phyloP scores from a whole-genome alignment of 2,113 vertebrate genomes.

The Taxidea taxus region DNA sequence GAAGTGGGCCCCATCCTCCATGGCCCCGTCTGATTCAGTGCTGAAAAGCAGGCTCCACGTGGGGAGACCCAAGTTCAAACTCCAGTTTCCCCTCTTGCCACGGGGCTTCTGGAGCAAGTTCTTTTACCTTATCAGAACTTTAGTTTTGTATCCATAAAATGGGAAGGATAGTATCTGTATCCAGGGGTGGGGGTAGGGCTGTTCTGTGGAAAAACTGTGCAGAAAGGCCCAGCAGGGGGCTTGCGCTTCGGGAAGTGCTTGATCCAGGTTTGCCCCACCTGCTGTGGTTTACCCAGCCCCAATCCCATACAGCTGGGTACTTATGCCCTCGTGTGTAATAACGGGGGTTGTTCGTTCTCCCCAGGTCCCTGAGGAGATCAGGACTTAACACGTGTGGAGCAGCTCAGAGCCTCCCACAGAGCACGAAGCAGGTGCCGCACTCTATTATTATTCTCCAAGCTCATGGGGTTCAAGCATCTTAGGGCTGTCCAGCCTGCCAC shows the following conservation, averaged over 20 bases:
- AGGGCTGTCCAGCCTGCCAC: neutral
- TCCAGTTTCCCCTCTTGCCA: neutral
- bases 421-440: fast-evolving
- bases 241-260: neutral
- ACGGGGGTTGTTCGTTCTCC: neutral
- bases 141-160: slow-evolving; percentile 29
- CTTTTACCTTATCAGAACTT: neutral
- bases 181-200: neutral
- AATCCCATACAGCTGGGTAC: fast-evolving
- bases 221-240: neutral
- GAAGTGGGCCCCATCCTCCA: too few relatives aligned
- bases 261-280: neutral
- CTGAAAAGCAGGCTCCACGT: neutral
- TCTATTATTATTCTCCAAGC: neutral
- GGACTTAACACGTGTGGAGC: fast-evolving
- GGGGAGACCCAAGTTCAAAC: neutral
- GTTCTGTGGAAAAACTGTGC: neutral
- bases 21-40: neutral
- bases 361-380: neutral
- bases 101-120: neutral
- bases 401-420: neutral
- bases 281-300: too few relatives aligned
- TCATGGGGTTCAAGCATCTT: neutral
- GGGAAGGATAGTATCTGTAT: neutral
- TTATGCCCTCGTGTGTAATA: neutral